Conservation (phyloP, 1,140 invertebrate genomes). For the Drosophila pallidifrons region DNA sequence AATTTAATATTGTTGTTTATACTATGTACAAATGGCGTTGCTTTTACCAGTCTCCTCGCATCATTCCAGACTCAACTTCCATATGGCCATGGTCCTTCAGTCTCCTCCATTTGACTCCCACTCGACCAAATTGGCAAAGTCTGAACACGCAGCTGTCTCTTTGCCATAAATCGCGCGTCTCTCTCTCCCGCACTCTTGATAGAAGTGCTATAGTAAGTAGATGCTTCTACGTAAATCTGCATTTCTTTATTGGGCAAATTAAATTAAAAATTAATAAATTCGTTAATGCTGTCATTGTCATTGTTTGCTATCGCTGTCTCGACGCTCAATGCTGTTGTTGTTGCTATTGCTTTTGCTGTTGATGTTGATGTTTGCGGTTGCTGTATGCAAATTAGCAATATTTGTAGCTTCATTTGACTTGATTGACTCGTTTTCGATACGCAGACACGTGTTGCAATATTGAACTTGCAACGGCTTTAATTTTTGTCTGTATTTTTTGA, state of each 20-base stretch:
- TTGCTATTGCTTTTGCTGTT: conserved; percentile 31
- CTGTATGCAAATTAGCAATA: conserved; percentile 60
- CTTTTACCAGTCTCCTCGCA: conserved; percentile 21
- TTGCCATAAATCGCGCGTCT: conserved; percentile 28
- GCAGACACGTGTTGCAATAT: conserved; percentile 60
- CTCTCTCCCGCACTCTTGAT: neutral
- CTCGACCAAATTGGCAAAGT: neutral
- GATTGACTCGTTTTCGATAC: conserved; percentile 32
- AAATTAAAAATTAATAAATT: conserved; percentile 70
- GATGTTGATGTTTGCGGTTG: conserved; percentile 3
- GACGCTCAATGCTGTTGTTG: neutral
- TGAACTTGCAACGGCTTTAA: conserved; percentile 37
- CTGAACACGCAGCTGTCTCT: conserved; percentile 10
- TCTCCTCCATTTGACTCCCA: neutral
- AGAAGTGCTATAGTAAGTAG: conserved; percentile 1
- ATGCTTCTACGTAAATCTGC: conserved; percentile 17
- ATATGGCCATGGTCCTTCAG: conserved; percentile 35
- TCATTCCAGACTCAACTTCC: neutral
- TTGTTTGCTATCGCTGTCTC: conserved; percentile 5
- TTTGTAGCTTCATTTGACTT: conserved; percentile 38
- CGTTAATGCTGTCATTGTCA: conserved; percentile 28
- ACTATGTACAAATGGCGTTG: conserved; percentile 57
- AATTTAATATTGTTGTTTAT: conserved; percentile 84
- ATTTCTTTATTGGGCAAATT: conserved; percentile 39
- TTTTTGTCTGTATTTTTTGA: conserved; percentile 22